A percentile compares a stretch with the other conserved stretches of the same genome.
phyloP scores from a whole-genome alignment of 2,888 invertebrate species.

The Chironomus riparius region DNA sequence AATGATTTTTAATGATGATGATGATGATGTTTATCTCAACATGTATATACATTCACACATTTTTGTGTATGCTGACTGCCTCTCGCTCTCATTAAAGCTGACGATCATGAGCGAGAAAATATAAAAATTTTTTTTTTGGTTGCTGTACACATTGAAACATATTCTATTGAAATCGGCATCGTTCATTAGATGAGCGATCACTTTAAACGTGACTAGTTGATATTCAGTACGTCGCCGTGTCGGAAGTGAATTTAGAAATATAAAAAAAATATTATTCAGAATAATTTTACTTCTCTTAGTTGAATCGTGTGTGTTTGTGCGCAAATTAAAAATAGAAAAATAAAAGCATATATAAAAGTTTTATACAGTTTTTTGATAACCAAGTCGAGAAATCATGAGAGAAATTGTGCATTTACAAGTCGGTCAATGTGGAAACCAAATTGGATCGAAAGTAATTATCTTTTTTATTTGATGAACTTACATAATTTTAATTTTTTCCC shows the following conservation, averaged over 20 bases:
- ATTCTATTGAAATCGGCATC: neutral
- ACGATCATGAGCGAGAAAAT: too few relatives aligned
- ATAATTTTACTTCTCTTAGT: neutral
- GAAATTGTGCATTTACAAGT: slow-evolving; percentile 40
- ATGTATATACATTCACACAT: too few relatives aligned
- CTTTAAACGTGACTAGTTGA: neutral
- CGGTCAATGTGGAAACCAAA: slow-evolving; percentile 87
- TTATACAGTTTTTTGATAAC: neutral
- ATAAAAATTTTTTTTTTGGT: too few relatives aligned
- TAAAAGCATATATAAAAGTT: neutral
- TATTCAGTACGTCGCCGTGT: neutral
- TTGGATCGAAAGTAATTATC: slow-evolving; percentile 70
- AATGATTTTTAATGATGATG: too few relatives aligned
- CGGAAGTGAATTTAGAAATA: neutral
- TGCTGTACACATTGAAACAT: too few relatives aligned
- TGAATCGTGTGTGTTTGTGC: neutral
- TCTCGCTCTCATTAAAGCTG: too few relatives aligned
- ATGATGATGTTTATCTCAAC: too few relatives aligned
- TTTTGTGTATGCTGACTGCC: too few relatives aligned
- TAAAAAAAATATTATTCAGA: neutral
- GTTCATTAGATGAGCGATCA: neutral
- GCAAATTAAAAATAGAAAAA: neutral
- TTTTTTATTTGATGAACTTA: neutral
- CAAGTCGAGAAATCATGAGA: slow-evolving; percentile 7
- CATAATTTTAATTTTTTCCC: too few relatives aligned